Conservation (phyloP, 2,113 vertebrate species). For the Monopterus albus region DNA sequence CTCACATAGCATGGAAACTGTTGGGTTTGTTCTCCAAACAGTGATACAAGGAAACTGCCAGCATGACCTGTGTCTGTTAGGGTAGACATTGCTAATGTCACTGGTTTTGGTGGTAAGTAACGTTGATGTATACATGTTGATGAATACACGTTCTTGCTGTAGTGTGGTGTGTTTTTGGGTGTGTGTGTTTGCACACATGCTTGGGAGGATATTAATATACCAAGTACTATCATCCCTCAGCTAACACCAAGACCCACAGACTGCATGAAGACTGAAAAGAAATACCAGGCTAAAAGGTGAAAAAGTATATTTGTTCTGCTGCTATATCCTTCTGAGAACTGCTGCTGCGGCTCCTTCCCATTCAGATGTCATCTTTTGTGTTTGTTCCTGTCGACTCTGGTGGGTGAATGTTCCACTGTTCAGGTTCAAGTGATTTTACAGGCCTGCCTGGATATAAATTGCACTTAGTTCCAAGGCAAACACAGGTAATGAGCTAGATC, state of each 20-base stretch:
- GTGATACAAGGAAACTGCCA: too few relatives aligned
- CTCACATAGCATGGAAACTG: too few relatives aligned
- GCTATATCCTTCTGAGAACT: conserved; percentile 20
- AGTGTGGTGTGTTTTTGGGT: background rate
- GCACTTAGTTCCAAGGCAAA: conserved; percentile 67
- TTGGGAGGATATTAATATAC: conserved; percentile 25
- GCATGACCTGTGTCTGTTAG: too few relatives aligned
- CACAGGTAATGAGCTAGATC: conserved; percentile 70
- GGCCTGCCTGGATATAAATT: conserved; percentile 68
- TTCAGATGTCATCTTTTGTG: conserved; percentile 55
- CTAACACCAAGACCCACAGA: conserved; percentile 34
- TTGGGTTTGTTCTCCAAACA: too few relatives aligned
- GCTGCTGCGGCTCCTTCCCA: conserved; percentile 40
- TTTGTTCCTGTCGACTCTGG: conserved; percentile 48
- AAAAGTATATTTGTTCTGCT: conserved; percentile 30
- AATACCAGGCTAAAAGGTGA: conserved; percentile 19
- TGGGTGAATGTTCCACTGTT: conserved; percentile 48
- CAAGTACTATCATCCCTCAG: background rate
- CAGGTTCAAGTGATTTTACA: conserved; percentile 69
- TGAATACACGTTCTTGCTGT: too few relatives aligned
- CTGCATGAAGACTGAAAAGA: conserved; percentile 39
- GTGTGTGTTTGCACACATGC: background rate
- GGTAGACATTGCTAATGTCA: too few relatives aligned
- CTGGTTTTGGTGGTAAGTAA: too few relatives aligned
- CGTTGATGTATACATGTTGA: too few relatives aligned